phyloP scores from a whole-genome alignment of 2,797 vertebrate species.

The Neosilurus hyrtlii region DNA sequence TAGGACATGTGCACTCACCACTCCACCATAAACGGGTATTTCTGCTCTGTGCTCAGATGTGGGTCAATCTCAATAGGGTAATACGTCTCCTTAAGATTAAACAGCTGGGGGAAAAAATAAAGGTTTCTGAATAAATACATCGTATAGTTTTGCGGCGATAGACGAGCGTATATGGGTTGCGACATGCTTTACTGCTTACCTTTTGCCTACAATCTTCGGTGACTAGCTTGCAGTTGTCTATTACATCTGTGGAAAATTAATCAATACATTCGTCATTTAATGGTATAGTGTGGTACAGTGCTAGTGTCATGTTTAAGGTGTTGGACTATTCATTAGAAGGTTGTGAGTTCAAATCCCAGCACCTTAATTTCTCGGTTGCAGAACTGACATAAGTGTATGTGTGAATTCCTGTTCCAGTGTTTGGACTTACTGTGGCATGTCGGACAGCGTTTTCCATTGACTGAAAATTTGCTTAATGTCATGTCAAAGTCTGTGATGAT shows the following conservation, averaged over 20 bases:
- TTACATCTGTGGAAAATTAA: constrained; percentile 77
- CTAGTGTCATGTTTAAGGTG: too few species aligned
- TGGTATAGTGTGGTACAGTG: too few species aligned
- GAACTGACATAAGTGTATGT: too few species aligned
- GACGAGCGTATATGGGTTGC: neutral
- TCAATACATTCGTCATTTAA: too few species aligned
- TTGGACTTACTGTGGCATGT: constrained; percentile 91
- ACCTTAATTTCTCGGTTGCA: too few species aligned
- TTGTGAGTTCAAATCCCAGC: too few species aligned
- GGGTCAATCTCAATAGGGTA: constrained; percentile 96
- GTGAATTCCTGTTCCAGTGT: neutral
- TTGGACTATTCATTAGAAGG: too few species aligned
- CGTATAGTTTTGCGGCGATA: neutral
- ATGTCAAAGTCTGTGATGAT: constrained; percentile 99
- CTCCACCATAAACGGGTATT: constrained; percentile 94
- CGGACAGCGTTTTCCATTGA: constrained; percentile 89
- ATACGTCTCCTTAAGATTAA: constrained; percentile 89
- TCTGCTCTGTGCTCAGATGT: constrained; percentile 86
- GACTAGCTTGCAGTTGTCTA: constrained; percentile 91
- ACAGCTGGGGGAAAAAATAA: constrained; percentile 67
- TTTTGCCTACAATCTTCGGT: constrained; percentile 89
- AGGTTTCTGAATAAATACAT: neutral
- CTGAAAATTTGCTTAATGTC: constrained; percentile 92
- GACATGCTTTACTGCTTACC: constrained; percentile 63
- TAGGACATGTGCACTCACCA: constrained; percentile 76